These are phyloP conservation scores for Ondatra zibethicus DNA, from an alignment of 2,113 vertebrate genomes.

Conservation along the genomic window DNA sequence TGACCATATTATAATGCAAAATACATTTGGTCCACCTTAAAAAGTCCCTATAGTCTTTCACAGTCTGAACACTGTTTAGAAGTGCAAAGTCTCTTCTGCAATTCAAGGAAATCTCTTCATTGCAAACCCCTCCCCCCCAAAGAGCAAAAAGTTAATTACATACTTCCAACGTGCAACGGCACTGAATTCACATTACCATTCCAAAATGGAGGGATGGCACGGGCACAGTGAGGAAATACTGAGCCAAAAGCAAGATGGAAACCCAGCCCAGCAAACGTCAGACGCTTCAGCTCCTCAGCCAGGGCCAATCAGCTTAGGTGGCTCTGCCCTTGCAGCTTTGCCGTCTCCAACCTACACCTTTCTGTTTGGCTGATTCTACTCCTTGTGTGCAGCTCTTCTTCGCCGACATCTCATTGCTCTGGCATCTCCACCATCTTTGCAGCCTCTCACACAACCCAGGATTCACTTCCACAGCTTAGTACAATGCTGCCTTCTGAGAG, in stretches of 20 bases:
- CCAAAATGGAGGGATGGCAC: not conserved
- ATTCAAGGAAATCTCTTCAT: not conserved
- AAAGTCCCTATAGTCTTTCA: not conserved
- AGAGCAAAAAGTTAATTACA: not conserved
- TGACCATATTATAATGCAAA: not conserved
- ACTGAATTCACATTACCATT: not conserved
- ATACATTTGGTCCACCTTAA: not conserved
- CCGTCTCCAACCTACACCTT: not conserved
- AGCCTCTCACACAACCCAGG: not conserved
- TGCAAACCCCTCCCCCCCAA: not conserved
- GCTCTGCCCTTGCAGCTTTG: not conserved
- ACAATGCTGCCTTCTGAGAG: too few relatives aligned
- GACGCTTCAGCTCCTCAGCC: not conserved
- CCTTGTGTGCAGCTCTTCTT: not conserved
- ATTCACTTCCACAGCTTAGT: not conserved
- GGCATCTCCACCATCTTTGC: not conserved
- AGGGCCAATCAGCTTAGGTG: not conserved
- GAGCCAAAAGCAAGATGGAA: not conserved
- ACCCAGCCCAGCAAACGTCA: not conserved
- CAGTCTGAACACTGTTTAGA: not conserved
- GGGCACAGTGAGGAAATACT: not conserved
- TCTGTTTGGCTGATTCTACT: not conserved
- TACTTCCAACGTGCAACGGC: not conserved
- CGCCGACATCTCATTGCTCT: not conserved
- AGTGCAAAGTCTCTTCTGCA: not conserved